Evolutionary conservation across 2,888 invertebrate species (phyloP).

Genomic region (Chorisops tibialis): DNA sequence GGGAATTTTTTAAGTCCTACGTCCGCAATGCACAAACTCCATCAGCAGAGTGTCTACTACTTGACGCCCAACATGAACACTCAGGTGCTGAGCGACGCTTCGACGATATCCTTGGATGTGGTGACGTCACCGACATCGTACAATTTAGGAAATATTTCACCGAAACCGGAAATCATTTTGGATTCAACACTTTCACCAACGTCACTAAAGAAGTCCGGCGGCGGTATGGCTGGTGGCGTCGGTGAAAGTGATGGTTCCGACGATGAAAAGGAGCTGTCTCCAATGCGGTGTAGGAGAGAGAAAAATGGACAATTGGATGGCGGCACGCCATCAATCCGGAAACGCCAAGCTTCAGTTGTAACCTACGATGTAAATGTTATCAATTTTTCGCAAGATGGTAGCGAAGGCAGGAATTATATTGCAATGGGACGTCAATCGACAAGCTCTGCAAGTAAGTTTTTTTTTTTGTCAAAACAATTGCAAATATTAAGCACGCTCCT

Average conservation of each 20-base stretch:
- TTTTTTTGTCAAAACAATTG: too few relatives aligned
- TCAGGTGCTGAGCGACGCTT: constrained; percentile 46
- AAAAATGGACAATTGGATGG: constrained; percentile 13
- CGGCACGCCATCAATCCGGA: constrained; percentile 42
- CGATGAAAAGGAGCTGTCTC: constrained; percentile 38
- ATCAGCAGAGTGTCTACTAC: constrained; percentile 49
- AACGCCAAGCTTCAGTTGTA: constrained; percentile 51
- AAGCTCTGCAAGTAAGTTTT: constrained; percentile 51
- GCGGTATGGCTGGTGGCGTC: not conserved
- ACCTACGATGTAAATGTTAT: constrained; percentile 53
- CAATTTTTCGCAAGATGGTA: constrained; percentile 51
- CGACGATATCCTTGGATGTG: constrained; percentile 50
- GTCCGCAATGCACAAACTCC: constrained; percentile 33
- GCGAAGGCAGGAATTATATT: constrained; percentile 50
- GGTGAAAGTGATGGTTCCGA: constrained; percentile 35
- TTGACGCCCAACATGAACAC: constrained; percentile 43
- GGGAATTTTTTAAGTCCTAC: constrained; percentile 34
- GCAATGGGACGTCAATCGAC: constrained; percentile 52
- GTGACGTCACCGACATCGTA: constrained; percentile 40
- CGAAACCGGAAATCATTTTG: constrained; percentile 52
- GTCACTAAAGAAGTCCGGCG: constrained; percentile 35
- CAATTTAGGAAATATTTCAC: constrained; percentile 41
- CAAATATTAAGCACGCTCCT: too few relatives aligned
- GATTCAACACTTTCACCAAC: constrained; percentile 50
- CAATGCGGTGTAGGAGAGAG: constrained; percentile 11